Evolutionary conservation across 2,797 vertebrate species (phyloP), one percentile per base, ranked within the genome.

Genomic region (Enteromius afrohamiltoni): DNA sequence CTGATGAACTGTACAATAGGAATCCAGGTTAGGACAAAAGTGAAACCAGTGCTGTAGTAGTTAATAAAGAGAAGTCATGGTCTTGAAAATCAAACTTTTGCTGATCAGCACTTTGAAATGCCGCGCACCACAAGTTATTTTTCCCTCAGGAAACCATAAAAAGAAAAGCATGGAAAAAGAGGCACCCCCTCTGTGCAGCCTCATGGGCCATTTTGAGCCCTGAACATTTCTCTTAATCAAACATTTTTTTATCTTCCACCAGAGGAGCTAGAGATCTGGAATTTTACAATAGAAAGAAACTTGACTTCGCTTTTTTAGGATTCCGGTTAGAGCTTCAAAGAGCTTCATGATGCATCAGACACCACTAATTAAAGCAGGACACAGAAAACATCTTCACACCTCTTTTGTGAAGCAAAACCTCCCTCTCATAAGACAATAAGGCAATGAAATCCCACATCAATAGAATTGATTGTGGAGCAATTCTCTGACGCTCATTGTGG

Each of bases 391-490:
- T n/a, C n/a, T n/a, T 45, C 40, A 7, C 17, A 29, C 49, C 19
- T 17, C 23, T 76, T 83, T 47, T 45, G 34, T 83, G 62, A n/a
- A 13, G 62, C 47, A 16, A 70, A 79, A 4, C 21, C 47, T 49
- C 68, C 34, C 21, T 65, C 55, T 62, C 29, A 64, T 68, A 6
- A 51, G 68, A 40, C 34, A 29, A 29, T 29, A 29, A 29, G 29
- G 67, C 69, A 78, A 69, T 16, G 51, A 75, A 80, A 67, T 62
- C 37, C 68, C 65, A 78, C 47, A n/a, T 69, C 75, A 77, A 70
- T 79, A 77, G 29, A 82, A 83, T 79, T 80, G 62, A 85, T 83
- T 73, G 70, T 42, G 13, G 31, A 17, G n/a, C 51, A 78, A 67
- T 86, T 81, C 76, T 77, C 23, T 31, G 77, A 88, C 16, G 8